A percentile compares a stretch with the other conserved stretches of the same genome.
phyloP scores from a whole-genome alignment of 23 tunicate genomes.

The Trididemnum nubilum region DNA sequence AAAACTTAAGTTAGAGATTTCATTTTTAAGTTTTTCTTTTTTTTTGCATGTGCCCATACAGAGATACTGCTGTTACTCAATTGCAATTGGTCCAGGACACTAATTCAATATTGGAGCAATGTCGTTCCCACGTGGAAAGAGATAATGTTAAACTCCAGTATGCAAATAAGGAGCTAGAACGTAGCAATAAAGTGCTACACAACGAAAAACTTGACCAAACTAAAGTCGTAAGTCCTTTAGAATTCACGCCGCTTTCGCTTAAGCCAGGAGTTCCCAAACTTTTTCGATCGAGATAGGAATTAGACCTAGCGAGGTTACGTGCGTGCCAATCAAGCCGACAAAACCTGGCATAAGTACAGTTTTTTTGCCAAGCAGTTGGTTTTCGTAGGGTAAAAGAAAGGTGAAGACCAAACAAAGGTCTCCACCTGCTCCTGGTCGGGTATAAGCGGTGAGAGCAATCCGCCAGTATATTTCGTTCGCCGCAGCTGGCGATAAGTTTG shows the following conservation, averaged over 20 bases:
- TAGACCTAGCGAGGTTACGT: too few relatives aligned
- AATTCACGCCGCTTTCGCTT: not conserved
- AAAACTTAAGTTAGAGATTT: not conserved
- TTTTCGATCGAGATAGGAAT: too few relatives aligned
- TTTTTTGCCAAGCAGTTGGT: too few relatives aligned
- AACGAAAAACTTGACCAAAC: constrained; percentile 44
- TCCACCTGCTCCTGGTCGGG: too few relatives aligned
- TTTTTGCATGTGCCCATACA: constrained; percentile 41
- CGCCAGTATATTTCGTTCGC: too few relatives aligned
- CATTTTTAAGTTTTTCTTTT: not conserved
- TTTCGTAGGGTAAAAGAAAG: too few relatives aligned
- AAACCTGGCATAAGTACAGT: too few relatives aligned
- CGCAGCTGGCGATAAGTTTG: too few relatives aligned
- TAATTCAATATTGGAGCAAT: constrained; percentile 86
- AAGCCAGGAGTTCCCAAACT: not conserved
- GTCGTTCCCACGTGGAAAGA: constrained; percentile 80
- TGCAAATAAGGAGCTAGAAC: constrained; percentile 74
- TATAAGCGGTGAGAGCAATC: too few relatives aligned
- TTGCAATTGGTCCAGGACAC: constrained; percentile 86
- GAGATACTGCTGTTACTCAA: constrained; percentile 87
- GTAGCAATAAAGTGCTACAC: constrained; percentile 37
- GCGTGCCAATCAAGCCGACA: too few relatives aligned
- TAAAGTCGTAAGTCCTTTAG: constrained; percentile 54
- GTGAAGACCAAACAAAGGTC: too few relatives aligned
- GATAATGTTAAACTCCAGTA: constrained; percentile 83